phyloP scores from a whole-genome alignment of 2,113 vertebrate genomes.

The Neodon shergylaensis region DNA sequence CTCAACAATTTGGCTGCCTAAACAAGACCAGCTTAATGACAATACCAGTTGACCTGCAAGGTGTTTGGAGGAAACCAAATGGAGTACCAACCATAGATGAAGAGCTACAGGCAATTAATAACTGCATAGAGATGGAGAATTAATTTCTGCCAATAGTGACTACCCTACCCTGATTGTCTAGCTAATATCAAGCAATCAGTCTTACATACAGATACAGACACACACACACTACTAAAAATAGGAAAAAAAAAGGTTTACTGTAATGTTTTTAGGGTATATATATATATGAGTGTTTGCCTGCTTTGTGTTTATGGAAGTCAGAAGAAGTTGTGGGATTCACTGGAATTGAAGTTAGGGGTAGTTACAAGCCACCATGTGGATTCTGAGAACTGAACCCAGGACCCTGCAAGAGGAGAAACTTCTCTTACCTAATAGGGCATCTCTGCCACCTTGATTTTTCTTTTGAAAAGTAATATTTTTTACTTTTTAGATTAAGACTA shows the following conservation, averaged over 20 bases:
- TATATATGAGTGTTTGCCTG: neutral
- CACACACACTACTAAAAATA: neutral
- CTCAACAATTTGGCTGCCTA: neutral
- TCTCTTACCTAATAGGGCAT: neutral
- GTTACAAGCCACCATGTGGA: neutral
- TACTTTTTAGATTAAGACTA: neutral
- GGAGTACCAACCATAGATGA: neutral
- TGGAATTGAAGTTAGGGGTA: neutral
- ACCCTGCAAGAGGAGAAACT: neutral
- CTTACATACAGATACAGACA: neutral
- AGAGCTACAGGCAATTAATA: neutral
- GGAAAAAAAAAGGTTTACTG: neutral
- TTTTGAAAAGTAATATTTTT: neutral
- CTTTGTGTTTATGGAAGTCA: neutral
- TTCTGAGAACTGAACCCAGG: neutral
- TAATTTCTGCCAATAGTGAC: neutral
- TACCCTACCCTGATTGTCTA: neutral
- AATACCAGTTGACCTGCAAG: neutral
- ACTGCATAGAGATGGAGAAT: neutral
- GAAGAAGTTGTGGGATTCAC: neutral
- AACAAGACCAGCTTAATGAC: neutral
- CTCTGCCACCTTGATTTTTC: neutral
- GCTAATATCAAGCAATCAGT: neutral
- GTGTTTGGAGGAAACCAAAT: neutral
- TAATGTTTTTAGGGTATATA: neutral